Evolutionary conservation across 2,113 vertebrate species (phyloP).

Genomic region (Sceloporus tristichus): DNA sequence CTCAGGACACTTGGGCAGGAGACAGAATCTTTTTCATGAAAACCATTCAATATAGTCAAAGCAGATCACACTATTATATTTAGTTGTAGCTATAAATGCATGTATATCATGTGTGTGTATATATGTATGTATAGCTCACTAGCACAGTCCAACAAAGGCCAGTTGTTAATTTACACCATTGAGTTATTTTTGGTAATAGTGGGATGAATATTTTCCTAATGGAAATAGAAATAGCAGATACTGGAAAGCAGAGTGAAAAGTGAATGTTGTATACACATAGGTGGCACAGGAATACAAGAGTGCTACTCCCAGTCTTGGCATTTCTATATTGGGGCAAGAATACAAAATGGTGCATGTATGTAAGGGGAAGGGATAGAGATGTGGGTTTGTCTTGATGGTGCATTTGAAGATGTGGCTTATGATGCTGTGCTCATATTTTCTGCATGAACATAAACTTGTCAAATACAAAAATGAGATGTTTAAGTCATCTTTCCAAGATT

Average conservation of each 20-base stretch:
- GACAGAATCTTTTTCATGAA: neutral
- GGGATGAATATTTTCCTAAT: neutral
- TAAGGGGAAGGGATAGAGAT: neutral
- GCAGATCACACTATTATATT: neutral
- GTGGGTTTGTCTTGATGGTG: neutral
- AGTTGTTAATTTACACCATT: neutral
- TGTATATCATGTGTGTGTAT: neutral
- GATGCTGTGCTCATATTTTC: accelerated
- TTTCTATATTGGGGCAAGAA: accelerated
- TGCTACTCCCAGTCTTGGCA: neutral
- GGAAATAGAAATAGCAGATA: neutral
- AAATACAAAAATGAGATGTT: neutral
- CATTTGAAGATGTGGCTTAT: neutral
- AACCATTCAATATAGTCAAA: neutral
- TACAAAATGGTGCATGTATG: neutral
- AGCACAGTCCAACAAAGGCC: neutral
- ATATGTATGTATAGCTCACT: neutral
- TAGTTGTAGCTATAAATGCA: neutral
- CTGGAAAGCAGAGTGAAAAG: neutral
- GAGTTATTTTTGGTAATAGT: neutral
- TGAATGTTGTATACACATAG: neutral
- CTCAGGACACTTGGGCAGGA: conserved; percentile 9
- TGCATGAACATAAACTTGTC: accelerated
- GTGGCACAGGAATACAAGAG: neutral
- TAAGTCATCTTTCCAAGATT: neutral